Evolutionary conservation across 1,140 invertebrate genomes (phyloP), one percentile per base, ranked within the genome.

Genomic region (Caenorhabditis briggsae): DNA sequence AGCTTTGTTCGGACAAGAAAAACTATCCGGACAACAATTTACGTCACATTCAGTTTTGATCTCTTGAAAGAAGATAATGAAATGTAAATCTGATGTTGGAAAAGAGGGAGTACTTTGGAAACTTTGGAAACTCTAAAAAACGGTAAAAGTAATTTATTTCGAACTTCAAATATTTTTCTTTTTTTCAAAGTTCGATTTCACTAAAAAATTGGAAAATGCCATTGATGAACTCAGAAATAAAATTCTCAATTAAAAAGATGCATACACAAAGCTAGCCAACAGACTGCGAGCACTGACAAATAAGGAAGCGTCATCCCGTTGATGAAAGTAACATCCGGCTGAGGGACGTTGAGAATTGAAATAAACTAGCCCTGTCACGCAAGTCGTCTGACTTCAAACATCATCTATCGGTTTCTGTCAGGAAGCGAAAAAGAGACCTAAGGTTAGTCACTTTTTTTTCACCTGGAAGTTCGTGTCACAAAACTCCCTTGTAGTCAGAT

Each of bases 351-450:
- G 56, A 64, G 33, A n/a, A 59, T 59, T 64, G 59, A 64, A 64
- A 64, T 64, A 41, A 64, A 64, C 23, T 64, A 64, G 59, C 59
- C 59, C 12, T 64, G 59, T 64, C 59, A 64, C 59, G 59, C 59
- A 64, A 25, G 23, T n/a, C 56, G 56, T 64, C 59, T 33, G 18
- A n/a, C 59, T 64, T 33, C 59, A 64, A 64, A 64, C 59, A 64
- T 64, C 59, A 64, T 33, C 25, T 33, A 11, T 25, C 8, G 59
- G 12, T 2, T 64, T 33, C 59, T 64, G 5, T 64, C 23, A 25
- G 25, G 59, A 64, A 58, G 56, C n/a, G n/a, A 3, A 33, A 33
- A n/a, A 33, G 33, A 41, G 23, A 3, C 11, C 9, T 33, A 64
- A 64, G 25, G 59, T 64, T 64, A 64, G 8, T 64, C 59, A 64